Base-by-base conservation (phyloP, 2,888 invertebrate species). In the Chaetoderma sp. region DNA sequence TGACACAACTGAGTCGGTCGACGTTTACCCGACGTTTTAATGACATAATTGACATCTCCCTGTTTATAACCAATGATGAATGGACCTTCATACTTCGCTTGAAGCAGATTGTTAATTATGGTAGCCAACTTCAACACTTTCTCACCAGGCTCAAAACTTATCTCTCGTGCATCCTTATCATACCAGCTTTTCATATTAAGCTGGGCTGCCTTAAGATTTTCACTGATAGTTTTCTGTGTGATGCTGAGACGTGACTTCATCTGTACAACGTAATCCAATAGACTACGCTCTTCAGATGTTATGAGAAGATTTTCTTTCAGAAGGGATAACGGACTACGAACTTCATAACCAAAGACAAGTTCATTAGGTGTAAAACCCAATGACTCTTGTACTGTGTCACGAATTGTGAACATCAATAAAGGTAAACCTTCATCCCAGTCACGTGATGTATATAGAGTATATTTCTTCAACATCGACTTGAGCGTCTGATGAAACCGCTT, bases 91-190 rank as follows among this genome's bases (percentile, higher is more conserved):
- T 32, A 64, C 45, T 47, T 52, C 27, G 55, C 65, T 28, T 54
- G 33, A 10, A 64, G 21, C 2, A 45, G 36, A 10, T 61, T 56
- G 21, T 39, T 44, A 4, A 16, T 8, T 13, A 55, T 8, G 3
- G 64, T 52, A 21, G 62, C 21, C 27, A 65, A 60, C 18, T 49
- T 65, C 49, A 73, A 23, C 25, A 72, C 67, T 39, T 66, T 68
- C 36, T 77, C 70, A 30, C 74, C 71, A 36, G 68, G 52, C 10
- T 63, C n/a, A 49, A 73, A 65, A 16, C 6, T 30, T n/a, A n/a
- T n/a, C n/a, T n/a, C n/a, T n/a, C 60, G 33, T 30, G 18, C 18
- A 18, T 21, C 21, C 8, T 30, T 18, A 25, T 4, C 21, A 42
- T n/a, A 18, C n/a, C 6, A 42, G 42, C 2, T 42, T 47, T 47